phyloP scores from a whole-genome alignment of 30 jellyfish, hydroid and myxozoan species.

The Chironex yamaguchii region DNA sequence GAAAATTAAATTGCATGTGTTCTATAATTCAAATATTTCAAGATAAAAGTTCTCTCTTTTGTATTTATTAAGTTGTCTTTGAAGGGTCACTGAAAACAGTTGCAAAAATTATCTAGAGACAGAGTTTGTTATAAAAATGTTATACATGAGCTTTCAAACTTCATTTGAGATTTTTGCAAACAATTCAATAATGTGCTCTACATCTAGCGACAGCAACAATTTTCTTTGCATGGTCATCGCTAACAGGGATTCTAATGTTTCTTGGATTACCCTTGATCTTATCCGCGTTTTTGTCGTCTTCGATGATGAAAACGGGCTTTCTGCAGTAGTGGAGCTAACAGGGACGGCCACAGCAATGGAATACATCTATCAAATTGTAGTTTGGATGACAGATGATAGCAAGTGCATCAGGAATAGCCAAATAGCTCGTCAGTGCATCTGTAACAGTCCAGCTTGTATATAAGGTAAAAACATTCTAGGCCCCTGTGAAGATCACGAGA shows the following conservation, averaged over 20 bases:
- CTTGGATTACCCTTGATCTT: slow-evolving; percentile 36
- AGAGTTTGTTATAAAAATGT: slow-evolving; percentile 13
- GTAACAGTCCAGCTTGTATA: slow-evolving; percentile 33
- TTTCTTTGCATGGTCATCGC: slow-evolving; percentile 41
- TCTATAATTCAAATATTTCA: too few relatives aligned
- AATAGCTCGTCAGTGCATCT: slow-evolving; percentile 39
- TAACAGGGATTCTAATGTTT: slow-evolving; percentile 14
- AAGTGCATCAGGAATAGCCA: slow-evolving; percentile 43
- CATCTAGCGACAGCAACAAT: slow-evolving; percentile 34
- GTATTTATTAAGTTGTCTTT: too few relatives aligned
- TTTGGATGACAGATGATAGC: slow-evolving; percentile 46
- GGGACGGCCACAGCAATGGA: slow-evolving; percentile 62
- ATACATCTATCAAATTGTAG: slow-evolving; percentile 25
- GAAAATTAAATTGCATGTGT: too few relatives aligned
- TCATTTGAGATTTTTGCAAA: slow-evolving; percentile 56
- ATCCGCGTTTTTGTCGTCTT: slow-evolving; percentile 47
- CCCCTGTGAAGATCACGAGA: slow-evolving; percentile 6
- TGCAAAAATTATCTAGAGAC: neutral
- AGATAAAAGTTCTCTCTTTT: too few relatives aligned
- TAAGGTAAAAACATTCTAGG: slow-evolving; percentile 21
- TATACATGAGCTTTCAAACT: slow-evolving; percentile 48
- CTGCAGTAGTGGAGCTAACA: slow-evolving; percentile 64
- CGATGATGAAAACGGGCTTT: slow-evolving; percentile 49
- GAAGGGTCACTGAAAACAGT: too few relatives aligned
- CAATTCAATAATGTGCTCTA: slow-evolving; percentile 27